Evolutionary conservation across 2,888 invertebrate genomes (phyloP).

Genomic region (Drosophila bunnanda): DNA sequence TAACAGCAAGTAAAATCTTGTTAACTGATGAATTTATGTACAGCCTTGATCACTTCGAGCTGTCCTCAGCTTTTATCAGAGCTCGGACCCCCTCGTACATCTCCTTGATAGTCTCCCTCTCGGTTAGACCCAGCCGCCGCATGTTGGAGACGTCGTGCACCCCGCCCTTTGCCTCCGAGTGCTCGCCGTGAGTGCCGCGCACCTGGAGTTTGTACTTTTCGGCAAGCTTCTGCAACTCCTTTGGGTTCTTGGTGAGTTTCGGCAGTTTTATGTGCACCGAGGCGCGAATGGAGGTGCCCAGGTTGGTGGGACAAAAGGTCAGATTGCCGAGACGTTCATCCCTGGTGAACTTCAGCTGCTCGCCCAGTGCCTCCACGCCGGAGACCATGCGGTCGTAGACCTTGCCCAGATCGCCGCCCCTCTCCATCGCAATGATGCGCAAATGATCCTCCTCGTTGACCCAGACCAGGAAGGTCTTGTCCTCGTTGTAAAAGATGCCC

Average conservation of each 20-base stretch:
- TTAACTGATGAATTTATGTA: background rate
- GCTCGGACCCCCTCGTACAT: slow-evolving; percentile 95
- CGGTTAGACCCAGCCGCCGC: slow-evolving; percentile 97
- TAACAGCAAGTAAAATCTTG: background rate
- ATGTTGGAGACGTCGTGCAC: slow-evolving; percentile 98
- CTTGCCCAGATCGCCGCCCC: slow-evolving; percentile 96
- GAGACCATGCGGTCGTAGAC: slow-evolving; percentile 94
- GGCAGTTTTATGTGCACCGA: slow-evolving; percentile 99
- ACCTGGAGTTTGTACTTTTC: slow-evolving; percentile 94
- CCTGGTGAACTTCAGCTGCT: slow-evolving; percentile 96
- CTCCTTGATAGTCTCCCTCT: slow-evolving; percentile 97
- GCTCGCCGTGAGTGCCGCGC: slow-evolving; percentile 96
- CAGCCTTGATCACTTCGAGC: background rate
- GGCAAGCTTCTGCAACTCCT: slow-evolving; percentile 94
- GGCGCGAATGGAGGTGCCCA: slow-evolving; percentile 98
- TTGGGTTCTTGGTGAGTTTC: slow-evolving; percentile 93
- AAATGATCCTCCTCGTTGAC: slow-evolving; percentile 99
- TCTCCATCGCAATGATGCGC: slow-evolving; percentile 98
- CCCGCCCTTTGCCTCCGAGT: slow-evolving; percentile 97
- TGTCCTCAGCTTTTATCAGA: slow-evolving; percentile 93
- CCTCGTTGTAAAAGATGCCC: slow-evolving; percentile 98
- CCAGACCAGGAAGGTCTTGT: slow-evolving; percentile 98
- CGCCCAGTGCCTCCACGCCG: slow-evolving; percentile 96
- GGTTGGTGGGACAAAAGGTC: slow-evolving; percentile 99
- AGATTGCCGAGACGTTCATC: slow-evolving; percentile 97